Evolutionary conservation across 30 jellyfish, hydroid and myxozoan genomes (phyloP).

Genomic region (Catostylus mosaicus): DNA sequence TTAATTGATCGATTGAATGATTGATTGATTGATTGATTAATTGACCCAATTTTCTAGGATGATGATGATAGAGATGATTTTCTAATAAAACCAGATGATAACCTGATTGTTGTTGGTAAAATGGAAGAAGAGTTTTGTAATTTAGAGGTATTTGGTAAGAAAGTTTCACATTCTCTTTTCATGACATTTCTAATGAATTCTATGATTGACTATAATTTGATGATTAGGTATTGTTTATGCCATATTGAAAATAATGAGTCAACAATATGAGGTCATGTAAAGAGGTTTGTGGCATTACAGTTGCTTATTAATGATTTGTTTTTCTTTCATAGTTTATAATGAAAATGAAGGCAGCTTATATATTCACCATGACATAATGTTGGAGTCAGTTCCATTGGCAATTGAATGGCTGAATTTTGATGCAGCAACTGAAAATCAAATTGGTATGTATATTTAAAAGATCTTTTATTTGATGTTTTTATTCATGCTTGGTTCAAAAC

Average conservation of each 20-base stretch:
- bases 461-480: neutral
- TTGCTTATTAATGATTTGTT: neutral
- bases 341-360: constrained; percentile 90
- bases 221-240: no score
- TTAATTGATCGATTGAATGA: neutral
- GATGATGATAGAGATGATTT: constrained; percentile 89
- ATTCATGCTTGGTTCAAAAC: no score
- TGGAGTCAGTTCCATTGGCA: constrained; percentile 90
- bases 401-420: constrained; percentile 94
- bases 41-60: no score
- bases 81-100: constrained; percentile 76
- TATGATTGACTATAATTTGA: no score
- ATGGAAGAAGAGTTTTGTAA: constrained; percentile 92
- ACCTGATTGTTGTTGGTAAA: constrained; percentile 86
- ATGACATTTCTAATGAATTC: no score
- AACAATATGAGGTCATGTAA: neutral
- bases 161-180: neutral
- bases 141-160: constrained; percentile 84
- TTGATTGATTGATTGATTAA: neutral
- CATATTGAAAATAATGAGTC: neutral
- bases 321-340: constrained; percentile 69
- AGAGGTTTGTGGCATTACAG: neutral
- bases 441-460: constrained; percentile 59
- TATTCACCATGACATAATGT: constrained; percentile 90
- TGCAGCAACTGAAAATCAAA: constrained; percentile 66